A percentile compares a stretch with the other conserved stretches of the same genome.
Conservation (phyloP, 2,888 invertebrate genomes). For the Cheilosia pagana region DNA sequence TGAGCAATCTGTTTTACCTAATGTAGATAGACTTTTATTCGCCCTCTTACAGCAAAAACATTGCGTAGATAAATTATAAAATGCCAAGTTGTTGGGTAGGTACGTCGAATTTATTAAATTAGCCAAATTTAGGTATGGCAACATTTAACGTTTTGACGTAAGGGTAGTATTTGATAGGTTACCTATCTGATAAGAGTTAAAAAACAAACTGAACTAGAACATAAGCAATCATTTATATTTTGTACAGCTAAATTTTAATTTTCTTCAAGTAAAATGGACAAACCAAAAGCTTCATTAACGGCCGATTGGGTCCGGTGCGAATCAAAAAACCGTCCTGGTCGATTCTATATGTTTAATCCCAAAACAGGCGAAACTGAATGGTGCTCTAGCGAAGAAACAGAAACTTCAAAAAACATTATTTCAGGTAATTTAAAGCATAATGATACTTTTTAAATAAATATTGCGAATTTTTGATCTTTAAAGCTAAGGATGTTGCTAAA, state of each 20-base stretch:
- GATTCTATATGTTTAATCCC: conserved; percentile 77
- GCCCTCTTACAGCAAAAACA: no score
- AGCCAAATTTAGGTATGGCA: no score
- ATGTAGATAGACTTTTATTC: no score
- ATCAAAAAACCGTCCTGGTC: conserved; percentile 73
- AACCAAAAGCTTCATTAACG: not conserved
- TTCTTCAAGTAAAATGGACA: conserved; percentile 21
- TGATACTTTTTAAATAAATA: no score
- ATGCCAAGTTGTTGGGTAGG: no score
- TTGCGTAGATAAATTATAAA: no score
- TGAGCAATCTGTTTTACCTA: no score
- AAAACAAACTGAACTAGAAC: not conserved
- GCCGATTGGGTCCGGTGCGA: conserved; percentile 75
- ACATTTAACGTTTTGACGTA: not conserved
- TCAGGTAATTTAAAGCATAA: conserved; percentile 21
- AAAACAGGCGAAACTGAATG: conserved; percentile 77
- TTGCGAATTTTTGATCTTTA: not conserved
- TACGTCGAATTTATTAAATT: no score
- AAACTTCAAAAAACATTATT: conserved; percentile 54
- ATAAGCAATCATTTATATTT: not conserved
- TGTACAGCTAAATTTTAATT: not conserved
- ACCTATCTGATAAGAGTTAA: not conserved
- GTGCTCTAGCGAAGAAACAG: conserved; percentile 34
- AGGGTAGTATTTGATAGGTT: not conserved
- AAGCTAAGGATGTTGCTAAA: conserved; percentile 13